Evolutionary conservation across 2,888 invertebrate genomes (phyloP), one percentile per base, ranked within the genome.

Genomic region (Hypolimnas misippus): DNA sequence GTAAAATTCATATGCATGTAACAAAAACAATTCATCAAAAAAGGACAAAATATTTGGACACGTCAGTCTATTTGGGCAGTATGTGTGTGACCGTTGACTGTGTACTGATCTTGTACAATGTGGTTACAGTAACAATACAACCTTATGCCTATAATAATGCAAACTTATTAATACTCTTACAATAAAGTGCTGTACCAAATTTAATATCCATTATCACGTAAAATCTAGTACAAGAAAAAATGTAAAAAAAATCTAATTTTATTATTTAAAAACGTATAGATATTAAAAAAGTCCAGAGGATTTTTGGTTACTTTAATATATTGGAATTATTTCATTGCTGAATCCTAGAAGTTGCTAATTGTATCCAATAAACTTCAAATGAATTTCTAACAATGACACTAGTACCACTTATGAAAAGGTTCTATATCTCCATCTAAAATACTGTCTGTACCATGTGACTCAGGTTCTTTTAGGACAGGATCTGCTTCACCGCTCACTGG

Each of bases 41-140:
- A 84, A 71, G 76, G 74, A 79, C 79, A 84, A 81, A 83, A 89
- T 89, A 89, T 91, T 92, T 89, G 91, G 90, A 88, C 84, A 86
- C 76, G 77, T 91, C 91, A 92, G 92, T 92, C 91, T 92, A 88
- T 89, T 81, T 76, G 81, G 89, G 90, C 87, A 89, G 87, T 86
- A 73, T 77, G 70, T 74, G 73, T 69, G 66, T 69, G 67, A 67
- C 44, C 68, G 46, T 65, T 61, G 60, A 50, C 51, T 63, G 66
- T 67, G 46, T 62, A 51, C 60, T 64, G 63, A 46, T 63, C 61
- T 35, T 62, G 54, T 58, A 69, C 57, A 62, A 50, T 50, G 61
- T 65, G 63, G 59, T 54, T 62, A 62, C 57, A 58, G 61, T 50
- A 63, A 63, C 16, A 25, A 49, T 68, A 66, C 40, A 55, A 66